Base-by-base conservation (phyloP, 2,113 vertebrate genomes). In the Echinops telfairi region DNA sequence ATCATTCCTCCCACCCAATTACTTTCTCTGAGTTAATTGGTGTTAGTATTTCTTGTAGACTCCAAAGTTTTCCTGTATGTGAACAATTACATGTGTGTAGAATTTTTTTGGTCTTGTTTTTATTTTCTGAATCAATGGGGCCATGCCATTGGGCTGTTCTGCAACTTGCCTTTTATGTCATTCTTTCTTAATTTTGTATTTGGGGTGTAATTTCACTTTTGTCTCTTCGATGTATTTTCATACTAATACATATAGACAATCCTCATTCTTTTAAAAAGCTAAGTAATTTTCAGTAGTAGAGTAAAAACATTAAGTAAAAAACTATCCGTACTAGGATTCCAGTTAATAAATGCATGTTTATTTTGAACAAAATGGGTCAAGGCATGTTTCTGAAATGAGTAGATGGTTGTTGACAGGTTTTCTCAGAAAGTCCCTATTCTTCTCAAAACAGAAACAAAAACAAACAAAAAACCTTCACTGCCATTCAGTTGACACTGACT, bases 1-100 rank as follows among this genome's bases (percentile, higher is more conserved):
- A 1, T 0, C 4, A 9, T 38, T 5, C 23, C 29, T 64, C 10
- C 14, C 2, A 10, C 10, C 22, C 38, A 31, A 0, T 33, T 27
- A 53, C 40, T 53, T 60, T 73, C 29, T 83, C 23, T 60, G 66
- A n/a, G 23, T 82, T 60, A 31, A 53, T 19, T 47, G 43, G 11
- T 66, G 16, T 43, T 43, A 33, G 64, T 40, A 71, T 64, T 73
- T 71, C 53, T 66, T 23, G 2, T 6, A 33, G 57, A 53, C 62
- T 82, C n/a, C 27, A 38, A 12, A 40, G 11, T 36, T 53, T n/a
- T 83, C 77, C 47, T 79, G 9, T 71, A 9, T 19, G 68, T n/a
- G 33, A 33, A 27, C 1, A 23, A 20, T 19, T 43, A 58, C 27
- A 33, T 66, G 58, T 29, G 6, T 58, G 2, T 58, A 47, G 11